Base-by-base conservation (phyloP, 2,888 invertebrate species). In the Osmoderma eremita region DNA sequence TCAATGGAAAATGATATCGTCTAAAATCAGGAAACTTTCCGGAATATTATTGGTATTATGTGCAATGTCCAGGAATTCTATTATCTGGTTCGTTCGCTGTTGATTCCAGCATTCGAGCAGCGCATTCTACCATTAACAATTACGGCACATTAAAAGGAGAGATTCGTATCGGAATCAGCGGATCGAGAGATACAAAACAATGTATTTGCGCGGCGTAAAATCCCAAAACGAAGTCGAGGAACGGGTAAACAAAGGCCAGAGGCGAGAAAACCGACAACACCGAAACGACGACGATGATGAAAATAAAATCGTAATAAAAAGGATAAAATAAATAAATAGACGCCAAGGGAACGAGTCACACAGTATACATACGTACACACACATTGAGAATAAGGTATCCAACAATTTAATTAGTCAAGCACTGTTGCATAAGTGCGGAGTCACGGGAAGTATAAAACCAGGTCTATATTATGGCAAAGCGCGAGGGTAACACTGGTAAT, bases 401-500 rank as follows among this genome's bases (percentile, higher is more conserved):
- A 63, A 70, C 68, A 68, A 58, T 65, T 67, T 71, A 71, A 71
- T 71, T 71, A 69, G 69, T 65, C 67, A 68, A 58, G 69, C 65
- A 68, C 65, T 65, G 63, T 68, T 67, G 68, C 65, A 71, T 70
- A 71, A 68, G 58, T 70, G 71, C 71, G 67, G 39, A 64, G 71
- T 71, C 71, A 71, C 63, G 51, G 67, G 65, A 63, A 50, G 67
- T 65, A 61, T 45, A 30, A 61, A 61, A 61, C 58, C 58, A 61
- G 58, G 58, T 61, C 58, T 61, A 61, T 61, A 45, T 61, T 61
- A 61, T 48, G 45, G 54, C 53, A 42, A 64, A 63, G 67, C 64
- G 63, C 61, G 72, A 75, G 79, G 79, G 79, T 80, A 78, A 79
- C 72, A 76, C 75, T 71, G 77, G 78, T 79, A 80, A 80, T 80